Evolutionary conservation across 2,113 vertebrate species (phyloP), one percentile per base, ranked within the genome.

Genomic region (Amazona vittata): DNA sequence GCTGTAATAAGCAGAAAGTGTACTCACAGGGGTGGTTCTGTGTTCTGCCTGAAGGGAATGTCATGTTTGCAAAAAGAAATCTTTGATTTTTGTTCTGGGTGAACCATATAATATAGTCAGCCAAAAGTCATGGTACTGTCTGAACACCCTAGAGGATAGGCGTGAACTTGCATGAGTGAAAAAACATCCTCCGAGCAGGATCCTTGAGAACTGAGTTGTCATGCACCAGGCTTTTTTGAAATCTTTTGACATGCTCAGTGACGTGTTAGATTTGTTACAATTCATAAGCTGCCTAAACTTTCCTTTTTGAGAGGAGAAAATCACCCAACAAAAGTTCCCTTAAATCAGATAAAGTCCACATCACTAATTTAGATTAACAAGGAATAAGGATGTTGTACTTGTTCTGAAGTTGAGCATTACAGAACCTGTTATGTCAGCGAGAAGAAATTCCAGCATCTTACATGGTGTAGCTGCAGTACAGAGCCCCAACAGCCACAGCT

Each of bases 31-130:
- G 53, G 44, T 2, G 1, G 68, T 26, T 26, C 84, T 69, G 10
- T 0, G 0, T 39, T 69, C 44, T 57, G 53, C 15, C 44, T 55
- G 64, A 52, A 76, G 55, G n/a, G 15, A 77, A 4, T 12, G 46
- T 7, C 2, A 3, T 17, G 6, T 15, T 33, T 82, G 39, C 50
- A 75, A 70, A 44, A 13, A 41, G 24, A 78, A 89, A 60, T 28
- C 31, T 41, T 86, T 5, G 1, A 2, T 22, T 92, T 47, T 82
- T 59, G 5, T 75, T 78, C 37, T 19, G 31, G 18, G 17, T 53
- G 31, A 49, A 37, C 12, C 0, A 0, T 78, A 28, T 5, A n/a
- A 41, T 12, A 8, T 2, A 44, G 44, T 21, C 14, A 65, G 47
- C 6, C 35, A 44, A 65, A 89, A 63, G 60, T n/a, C 65, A 67